Percentiles rank a stretch among this genome's conserved stretches.
These are phyloP conservation scores for Spicauda simplicius DNA, from an alignment of 2,888 invertebrate species.

Conservation along the genomic window DNA sequence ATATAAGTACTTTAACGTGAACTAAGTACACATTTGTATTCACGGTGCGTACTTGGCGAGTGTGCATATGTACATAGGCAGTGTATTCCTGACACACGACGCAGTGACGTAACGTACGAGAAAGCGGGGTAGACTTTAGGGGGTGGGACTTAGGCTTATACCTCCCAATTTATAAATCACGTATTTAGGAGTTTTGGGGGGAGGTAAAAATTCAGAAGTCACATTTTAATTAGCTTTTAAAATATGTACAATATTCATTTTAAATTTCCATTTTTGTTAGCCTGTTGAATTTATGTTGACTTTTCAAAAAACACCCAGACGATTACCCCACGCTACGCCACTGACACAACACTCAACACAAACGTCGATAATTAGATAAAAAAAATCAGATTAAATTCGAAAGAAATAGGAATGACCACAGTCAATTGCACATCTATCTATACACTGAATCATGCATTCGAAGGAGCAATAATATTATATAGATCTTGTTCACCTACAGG, in stretches of 20 bases:
- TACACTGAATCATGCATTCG: slow-evolving; percentile 51
- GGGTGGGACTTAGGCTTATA: too few relatives aligned
- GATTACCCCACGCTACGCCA: too few relatives aligned
- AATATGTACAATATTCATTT: too few relatives aligned
- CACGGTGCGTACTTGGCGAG: slow-evolving; percentile 43
- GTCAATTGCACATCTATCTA: slow-evolving; percentile 59
- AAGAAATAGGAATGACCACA: slow-evolving; percentile 73
- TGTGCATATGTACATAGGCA: slow-evolving; percentile 47
- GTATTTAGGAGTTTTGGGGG: too few relatives aligned
- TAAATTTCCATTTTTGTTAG: too few relatives aligned
- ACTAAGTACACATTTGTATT: slow-evolving; percentile 28
- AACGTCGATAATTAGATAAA: slow-evolving; percentile 42
- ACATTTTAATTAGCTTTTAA: too few relatives aligned
- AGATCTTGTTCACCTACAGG: slow-evolving; percentile 19
- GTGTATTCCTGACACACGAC: slow-evolving; percentile 24
- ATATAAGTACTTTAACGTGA: slow-evolving; percentile 27
- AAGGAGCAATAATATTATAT: slow-evolving; percentile 7
- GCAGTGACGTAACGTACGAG: slow-evolving; percentile 19
- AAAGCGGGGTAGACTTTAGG: too few relatives aligned
- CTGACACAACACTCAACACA: background rate
- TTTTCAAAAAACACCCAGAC: too few relatives aligned
- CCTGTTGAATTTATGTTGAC: too few relatives aligned
- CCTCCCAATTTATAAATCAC: too few relatives aligned
- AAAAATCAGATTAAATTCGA: slow-evolving; percentile 68
- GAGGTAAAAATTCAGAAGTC: too few relatives aligned